Evolutionary conservation across 2,113 vertebrate genomes (phyloP), one percentile per base, ranked within the genome.

Genomic region (Poeciliopsis occidentalis): DNA sequence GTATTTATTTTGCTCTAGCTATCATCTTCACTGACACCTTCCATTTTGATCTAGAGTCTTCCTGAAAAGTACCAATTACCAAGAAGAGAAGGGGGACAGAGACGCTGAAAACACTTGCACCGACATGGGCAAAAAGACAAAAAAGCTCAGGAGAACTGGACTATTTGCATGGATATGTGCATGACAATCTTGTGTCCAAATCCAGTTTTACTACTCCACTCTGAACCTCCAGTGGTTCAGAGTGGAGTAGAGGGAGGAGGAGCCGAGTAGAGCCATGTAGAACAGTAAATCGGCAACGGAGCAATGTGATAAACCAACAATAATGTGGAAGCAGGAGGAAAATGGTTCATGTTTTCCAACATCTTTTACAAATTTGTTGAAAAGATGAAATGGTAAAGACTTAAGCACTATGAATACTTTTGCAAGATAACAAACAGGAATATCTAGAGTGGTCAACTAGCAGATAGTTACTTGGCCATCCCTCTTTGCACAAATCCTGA

Each of bases 151-250:
- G 13, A 68, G 60, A 17, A 27, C 39, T 63, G 6, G 44, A 39
- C 54, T 37, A 63, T 87, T 85, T 87, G 31, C 66, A 76, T 69
- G 15, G 7, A 67, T 13, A 77, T 83, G 83, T 88, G 81, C 79
- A 87, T 37, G 71, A 64, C 1, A 22, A 22, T 65, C 37, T 37
- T 63, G 47, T 39, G 1, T 60, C 39, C 12, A 3, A 32, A 57
- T 70, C 61, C 64, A 8, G 76, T 12, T 77, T 75, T 32, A 39
- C 60, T 24, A 12, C 71, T 34, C 34, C 8, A 34, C 34, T 34
- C 34, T 34, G 39, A 41, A 41, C 11, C 39, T 3, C 12, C 1
- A 13, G 12, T 3, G 39, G 39, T 41, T 41, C 39, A 41, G 39
- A 12, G 39, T 15, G 13, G 39, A 41, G 39, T 41, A 41, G 12